Evolutionary conservation across 2,113 vertebrate species (phyloP).

Genomic region (Oreochromis tanganicae): DNA sequence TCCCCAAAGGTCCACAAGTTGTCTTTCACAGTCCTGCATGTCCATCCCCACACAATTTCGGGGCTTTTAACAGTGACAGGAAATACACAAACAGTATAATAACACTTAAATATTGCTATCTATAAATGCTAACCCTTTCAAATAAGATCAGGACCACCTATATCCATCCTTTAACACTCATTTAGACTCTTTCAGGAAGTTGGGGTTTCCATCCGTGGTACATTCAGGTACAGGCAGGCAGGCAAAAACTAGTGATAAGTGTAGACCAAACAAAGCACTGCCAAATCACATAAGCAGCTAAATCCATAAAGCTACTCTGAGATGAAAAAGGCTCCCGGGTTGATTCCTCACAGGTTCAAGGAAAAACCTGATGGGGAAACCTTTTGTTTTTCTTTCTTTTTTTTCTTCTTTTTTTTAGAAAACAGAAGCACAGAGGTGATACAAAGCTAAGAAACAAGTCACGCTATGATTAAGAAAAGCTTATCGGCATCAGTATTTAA

Average conservation of each 20-base stretch:
- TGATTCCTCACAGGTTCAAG: not conserved
- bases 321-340: slow-evolving; percentile 19
- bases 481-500: slow-evolving; percentile 15
- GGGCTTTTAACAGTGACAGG: slow-evolving; percentile 44
- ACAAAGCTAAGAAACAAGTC: slow-evolving; percentile 39
- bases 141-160: slow-evolving; percentile 12
- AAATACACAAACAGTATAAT: slow-evolving; percentile 51
- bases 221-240: slow-evolving; percentile 51
- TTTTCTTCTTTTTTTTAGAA: not conserved
- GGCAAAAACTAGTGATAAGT: slow-evolving; percentile 39
- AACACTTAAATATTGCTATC: slow-evolving; percentile 71
- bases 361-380: not conserved
- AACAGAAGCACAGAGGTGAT: slow-evolving; percentile 61
- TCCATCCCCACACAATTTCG: not conserved
- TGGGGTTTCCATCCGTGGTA: slow-evolving; percentile 39
- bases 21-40: slow-evolving; percentile 53
- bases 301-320: slow-evolving; percentile 54
- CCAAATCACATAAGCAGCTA: slow-evolving; percentile 33
- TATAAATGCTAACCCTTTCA: slow-evolving; percentile 38
- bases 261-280: slow-evolving; percentile 46
- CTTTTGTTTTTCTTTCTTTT: not conserved
- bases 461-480: slow-evolving; percentile 26
- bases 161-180: slow-evolving; percentile 11
- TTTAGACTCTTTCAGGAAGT: slow-evolving; percentile 11
- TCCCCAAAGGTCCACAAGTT: slow-evolving; percentile 44